phyloP scores from a whole-genome alignment of 2,797 vertebrate species.

The Mormyrus proboscirostris region DNA sequence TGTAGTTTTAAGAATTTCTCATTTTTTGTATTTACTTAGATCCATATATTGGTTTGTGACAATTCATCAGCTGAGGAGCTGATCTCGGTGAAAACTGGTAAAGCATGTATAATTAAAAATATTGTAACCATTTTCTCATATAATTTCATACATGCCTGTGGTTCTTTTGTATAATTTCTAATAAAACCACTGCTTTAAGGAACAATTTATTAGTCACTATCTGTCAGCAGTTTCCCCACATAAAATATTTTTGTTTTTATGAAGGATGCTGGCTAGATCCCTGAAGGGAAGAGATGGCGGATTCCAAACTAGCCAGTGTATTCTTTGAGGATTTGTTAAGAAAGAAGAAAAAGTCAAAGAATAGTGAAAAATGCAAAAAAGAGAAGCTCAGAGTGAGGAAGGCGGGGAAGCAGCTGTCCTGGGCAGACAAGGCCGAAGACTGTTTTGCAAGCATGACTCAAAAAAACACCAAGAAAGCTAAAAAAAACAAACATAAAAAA shows the following conservation, averaged over 20 bases:
- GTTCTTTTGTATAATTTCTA: neutral
- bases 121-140: neutral
- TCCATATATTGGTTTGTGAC: neutral
- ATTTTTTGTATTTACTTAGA: neutral
- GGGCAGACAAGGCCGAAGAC: neutral
- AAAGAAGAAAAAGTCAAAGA: conserved; percentile 46
- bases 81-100: neutral
- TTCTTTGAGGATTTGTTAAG: conserved; percentile 25
- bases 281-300: neutral
- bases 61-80: neutral
- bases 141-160: neutral
- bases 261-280: neutral
- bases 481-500: conserved; percentile 25
- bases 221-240: neutral
- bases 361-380: conserved; percentile 36
- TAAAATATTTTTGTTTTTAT: neutral
- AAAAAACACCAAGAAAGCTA: neutral
- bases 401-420: neutral
- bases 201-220: neutral
- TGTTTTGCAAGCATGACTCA: neutral
- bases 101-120: neutral
- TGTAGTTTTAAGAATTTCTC: neutral
- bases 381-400: conserved; percentile 13
- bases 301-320: neutral
- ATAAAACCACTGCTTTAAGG: neutral